Percentiles rank a stretch among this genome's conserved stretches.
Evolutionary conservation across 1,140 invertebrate genomes (phyloP).

Genomic region (Glomeris maerens): DNA sequence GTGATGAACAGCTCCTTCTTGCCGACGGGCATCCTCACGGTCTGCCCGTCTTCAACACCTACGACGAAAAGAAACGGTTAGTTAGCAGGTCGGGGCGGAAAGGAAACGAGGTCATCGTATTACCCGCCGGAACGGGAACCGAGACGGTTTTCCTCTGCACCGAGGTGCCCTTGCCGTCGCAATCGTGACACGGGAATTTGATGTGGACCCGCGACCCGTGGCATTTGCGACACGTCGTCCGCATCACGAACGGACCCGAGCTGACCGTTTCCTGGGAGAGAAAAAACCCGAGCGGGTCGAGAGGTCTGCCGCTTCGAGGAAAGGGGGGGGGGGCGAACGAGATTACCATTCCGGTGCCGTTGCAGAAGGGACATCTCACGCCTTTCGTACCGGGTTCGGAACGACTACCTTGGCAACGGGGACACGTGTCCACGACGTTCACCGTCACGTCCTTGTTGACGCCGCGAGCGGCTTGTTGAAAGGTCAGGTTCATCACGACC

Average conservation of each 20-base stretch:
- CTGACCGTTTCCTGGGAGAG: slow-evolving; percentile 38
- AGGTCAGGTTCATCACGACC: slow-evolving; percentile 76
- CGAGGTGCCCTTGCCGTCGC: slow-evolving; percentile 81
- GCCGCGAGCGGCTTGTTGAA: slow-evolving; percentile 89
- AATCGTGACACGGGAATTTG: slow-evolving; percentile 80
- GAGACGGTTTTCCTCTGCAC: slow-evolving; percentile 78
- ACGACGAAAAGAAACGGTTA: slow-evolving; percentile 19
- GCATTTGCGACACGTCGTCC: slow-evolving; percentile 86
- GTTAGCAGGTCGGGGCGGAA: neutral
- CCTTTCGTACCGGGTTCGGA: slow-evolving; percentile 79
- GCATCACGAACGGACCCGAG: slow-evolving; percentile 85
- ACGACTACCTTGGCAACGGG: slow-evolving; percentile 67
- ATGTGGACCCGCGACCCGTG: slow-evolving; percentile 74
- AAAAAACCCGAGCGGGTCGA: neutral
- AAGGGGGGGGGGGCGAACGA: no score
- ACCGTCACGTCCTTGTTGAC: slow-evolving; percentile 84
- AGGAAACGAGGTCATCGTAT: no score
- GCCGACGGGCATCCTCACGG: slow-evolving; percentile 83
- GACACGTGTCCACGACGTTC: slow-evolving; percentile 85
- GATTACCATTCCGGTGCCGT: slow-evolving; percentile 92
- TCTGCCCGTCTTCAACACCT: slow-evolving; percentile 89
- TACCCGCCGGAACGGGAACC: slow-evolving; percentile 90
- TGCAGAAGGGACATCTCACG: slow-evolving; percentile 74
- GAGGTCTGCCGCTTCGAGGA: neutral
- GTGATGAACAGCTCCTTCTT: slow-evolving; percentile 80